Evolutionary conservation across 2,113 vertebrate species (phyloP).

Genomic region (Jaculus jaculus): DNA sequence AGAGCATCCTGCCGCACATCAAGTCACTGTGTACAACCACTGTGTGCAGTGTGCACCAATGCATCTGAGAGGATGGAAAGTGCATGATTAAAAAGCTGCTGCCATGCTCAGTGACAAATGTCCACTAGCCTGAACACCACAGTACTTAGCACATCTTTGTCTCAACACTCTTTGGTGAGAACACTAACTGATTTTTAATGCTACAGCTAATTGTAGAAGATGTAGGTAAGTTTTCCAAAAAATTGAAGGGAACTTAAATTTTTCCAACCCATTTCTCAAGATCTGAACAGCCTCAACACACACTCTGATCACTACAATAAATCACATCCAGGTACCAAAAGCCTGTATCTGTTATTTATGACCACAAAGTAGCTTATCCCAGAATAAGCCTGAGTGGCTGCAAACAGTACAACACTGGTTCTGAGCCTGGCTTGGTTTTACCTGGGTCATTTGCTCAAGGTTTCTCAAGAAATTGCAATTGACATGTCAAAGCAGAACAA

Average conservation of each 20-base stretch:
- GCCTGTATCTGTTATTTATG: not conserved
- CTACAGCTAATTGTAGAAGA: not conserved
- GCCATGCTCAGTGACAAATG: constrained; percentile 26
- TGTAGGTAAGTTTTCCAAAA: no score
- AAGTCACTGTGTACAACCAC: not conserved
- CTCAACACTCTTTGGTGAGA: not conserved
- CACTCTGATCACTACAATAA: not conserved
- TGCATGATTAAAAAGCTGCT: constrained; percentile 9
- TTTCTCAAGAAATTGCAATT: not conserved
- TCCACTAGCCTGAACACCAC: not conserved
- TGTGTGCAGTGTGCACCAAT: not conserved
- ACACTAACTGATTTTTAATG: not conserved
- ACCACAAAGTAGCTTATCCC: not conserved
- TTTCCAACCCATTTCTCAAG: not conserved
- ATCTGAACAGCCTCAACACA: not conserved
- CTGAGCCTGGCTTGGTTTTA: not conserved
- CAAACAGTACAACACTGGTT: not conserved
- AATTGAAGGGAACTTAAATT: constrained; percentile 22
- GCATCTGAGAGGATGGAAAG: constrained; percentile 14
- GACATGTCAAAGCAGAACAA: not conserved
- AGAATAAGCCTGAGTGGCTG: not conserved
- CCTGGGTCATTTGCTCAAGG: not conserved
- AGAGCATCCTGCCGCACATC: constrained; percentile 37
- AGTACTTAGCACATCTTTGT: not conserved
- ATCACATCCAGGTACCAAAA: not conserved